Conservation (phyloP, 2,797 vertebrate genomes). For the Gephyroberyx darwinii region DNA sequence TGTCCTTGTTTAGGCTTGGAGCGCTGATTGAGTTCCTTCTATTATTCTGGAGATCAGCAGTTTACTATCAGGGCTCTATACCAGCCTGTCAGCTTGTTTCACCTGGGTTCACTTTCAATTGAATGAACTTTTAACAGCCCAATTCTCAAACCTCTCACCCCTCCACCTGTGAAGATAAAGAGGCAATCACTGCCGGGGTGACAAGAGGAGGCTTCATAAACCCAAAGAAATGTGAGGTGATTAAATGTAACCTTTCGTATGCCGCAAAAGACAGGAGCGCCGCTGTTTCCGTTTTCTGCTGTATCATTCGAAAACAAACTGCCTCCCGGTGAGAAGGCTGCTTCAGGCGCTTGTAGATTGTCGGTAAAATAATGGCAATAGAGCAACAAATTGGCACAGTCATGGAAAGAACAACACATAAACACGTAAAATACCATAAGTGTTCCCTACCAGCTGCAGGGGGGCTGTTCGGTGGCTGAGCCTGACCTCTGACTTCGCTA, state of each 20-base stretch:
- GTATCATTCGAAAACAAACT: constrained; percentile 28
- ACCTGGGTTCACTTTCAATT: constrained; percentile 21
- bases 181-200: constrained; percentile 24
- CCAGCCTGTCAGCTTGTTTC: constrained; percentile 8
- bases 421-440: too few relatives aligned
- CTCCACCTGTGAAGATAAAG: constrained; percentile 26
- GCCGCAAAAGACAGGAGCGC: constrained; percentile 5
- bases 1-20: background rate
- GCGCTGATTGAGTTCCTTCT: background rate
- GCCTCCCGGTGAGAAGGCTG: background rate
- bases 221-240: constrained; percentile 24
- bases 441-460: too few relatives aligned
- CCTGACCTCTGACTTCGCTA: too few relatives aligned
- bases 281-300: constrained; percentile 24
- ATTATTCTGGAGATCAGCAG: background rate
- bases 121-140: constrained; percentile 19
- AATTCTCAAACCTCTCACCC: background rate
- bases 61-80: background rate
- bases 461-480: too few relatives aligned
- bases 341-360: constrained; percentile 14
- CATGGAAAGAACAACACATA: background rate
- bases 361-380: constrained; percentile 14
- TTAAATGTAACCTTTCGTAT: constrained; percentile 34
- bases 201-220: constrained; percentile 33
- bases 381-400: constrained; percentile 1